Evolutionary conservation across 2,888 invertebrate genomes (phyloP).

Genomic region (Thecophora atra): DNA sequence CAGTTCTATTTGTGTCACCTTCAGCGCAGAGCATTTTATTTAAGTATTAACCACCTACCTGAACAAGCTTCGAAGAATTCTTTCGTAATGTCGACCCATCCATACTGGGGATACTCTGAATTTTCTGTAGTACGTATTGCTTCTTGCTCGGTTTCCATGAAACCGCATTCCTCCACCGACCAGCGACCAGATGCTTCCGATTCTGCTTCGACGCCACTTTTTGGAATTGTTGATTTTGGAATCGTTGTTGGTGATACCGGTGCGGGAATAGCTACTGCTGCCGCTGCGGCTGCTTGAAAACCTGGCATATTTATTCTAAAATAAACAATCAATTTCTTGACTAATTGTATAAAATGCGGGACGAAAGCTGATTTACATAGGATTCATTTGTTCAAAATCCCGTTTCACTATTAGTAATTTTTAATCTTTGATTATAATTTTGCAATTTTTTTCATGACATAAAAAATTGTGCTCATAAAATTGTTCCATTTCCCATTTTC

Average conservation of each 20-base stretch:
- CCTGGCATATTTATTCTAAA: constrained; percentile 51
- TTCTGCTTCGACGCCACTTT: constrained; percentile 38
- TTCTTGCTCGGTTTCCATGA: constrained; percentile 54
- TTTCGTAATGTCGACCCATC: constrained; percentile 66
- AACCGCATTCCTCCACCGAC: constrained; percentile 53
- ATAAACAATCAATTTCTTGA: neutral
- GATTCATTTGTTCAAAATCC: constrained; percentile 38
- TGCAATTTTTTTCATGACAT: too few relatives aligned
- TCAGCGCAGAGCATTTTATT: neutral
- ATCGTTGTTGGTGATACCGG: constrained; percentile 26
- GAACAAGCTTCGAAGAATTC: constrained; percentile 73
- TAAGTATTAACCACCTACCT: constrained; percentile 60
- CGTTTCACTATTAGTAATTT: too few relatives aligned
- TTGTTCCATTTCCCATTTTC: too few relatives aligned
- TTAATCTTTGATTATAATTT: too few relatives aligned
- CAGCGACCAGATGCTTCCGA: constrained; percentile 50
- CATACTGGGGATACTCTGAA: constrained; percentile 60
- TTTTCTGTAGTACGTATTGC: constrained; percentile 51
- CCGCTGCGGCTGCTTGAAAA: constrained; percentile 59
- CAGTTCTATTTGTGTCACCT: constrained; percentile 69
- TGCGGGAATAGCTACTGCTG: constrained; percentile 44
- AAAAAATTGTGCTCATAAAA: too few relatives aligned
- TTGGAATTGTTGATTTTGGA: neutral
- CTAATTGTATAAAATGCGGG: neutral
- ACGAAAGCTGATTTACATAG: constrained; percentile 37